Percentiles rank a stretch among this genome's conserved stretches.
These are phyloP conservation scores for Aurelia aurita complex sp. Pacific DNA, from an alignment of 30 jellyfish, hydroid and myxozoan species.

Conservation along the genomic window DNA sequence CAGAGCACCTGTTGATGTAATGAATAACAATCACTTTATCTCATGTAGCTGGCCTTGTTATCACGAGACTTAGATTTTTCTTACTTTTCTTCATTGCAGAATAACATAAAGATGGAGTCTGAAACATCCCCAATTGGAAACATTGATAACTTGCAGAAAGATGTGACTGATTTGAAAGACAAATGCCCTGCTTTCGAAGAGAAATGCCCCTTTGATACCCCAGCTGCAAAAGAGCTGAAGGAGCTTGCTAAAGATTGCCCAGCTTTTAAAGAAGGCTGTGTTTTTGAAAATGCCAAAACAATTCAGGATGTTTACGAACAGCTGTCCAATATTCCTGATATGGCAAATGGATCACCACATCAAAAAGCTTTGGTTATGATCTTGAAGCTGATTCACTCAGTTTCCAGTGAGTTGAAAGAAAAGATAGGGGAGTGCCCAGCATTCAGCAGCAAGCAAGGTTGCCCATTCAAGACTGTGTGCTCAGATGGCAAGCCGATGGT, in stretches of 20 bases:
- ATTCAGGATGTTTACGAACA: constrained; percentile 57
- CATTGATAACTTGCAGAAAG: constrained; percentile 10
- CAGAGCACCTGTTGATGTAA: no score
- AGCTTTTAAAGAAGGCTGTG: constrained; percentile 56
- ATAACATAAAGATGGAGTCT: no score
- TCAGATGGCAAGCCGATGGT: constrained; percentile 74
- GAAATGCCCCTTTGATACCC: constrained; percentile 76
- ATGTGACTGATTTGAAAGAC: constrained; percentile 47
- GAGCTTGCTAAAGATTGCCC: constrained; percentile 65
- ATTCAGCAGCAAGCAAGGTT: constrained; percentile 58
- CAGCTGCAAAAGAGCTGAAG: constrained; percentile 33
- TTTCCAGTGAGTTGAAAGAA: constrained; percentile 62
- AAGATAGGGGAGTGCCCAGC: constrained; percentile 82
- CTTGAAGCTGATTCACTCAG: constrained; percentile 60
- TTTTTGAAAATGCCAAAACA: constrained; percentile 57
- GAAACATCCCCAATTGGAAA: neutral
- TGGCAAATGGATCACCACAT: constrained; percentile 38
- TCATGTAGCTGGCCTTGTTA: no score
- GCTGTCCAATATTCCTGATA: constrained; percentile 55
- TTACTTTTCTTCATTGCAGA: neutral
- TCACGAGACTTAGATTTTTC: neutral
- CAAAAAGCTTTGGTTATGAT: constrained; percentile 52
- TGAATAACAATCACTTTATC: no score
- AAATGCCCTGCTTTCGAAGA: constrained; percentile 79
- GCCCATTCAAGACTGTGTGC: constrained; percentile 71